Evolutionary conservation across 2,888 invertebrate species (phyloP).

Genomic region (Drosophila kuntzei): DNA sequence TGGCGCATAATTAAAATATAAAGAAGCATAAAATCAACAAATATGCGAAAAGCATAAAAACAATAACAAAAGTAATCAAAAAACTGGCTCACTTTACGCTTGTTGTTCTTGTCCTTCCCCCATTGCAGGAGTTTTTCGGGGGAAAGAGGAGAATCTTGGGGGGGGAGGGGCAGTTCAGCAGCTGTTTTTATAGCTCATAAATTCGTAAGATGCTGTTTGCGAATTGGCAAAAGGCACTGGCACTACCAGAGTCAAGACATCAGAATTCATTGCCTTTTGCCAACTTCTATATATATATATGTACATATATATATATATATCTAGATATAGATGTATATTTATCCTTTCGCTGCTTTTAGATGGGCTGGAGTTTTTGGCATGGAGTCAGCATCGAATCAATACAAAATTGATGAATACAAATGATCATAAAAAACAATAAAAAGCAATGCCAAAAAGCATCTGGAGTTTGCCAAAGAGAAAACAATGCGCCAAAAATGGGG

Average conservation of each 20-base stretch:
- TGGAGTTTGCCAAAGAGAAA: slow-evolving; percentile 54
- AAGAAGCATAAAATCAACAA: slow-evolving; percentile 59
- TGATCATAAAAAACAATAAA: slow-evolving; percentile 82
- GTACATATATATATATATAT: background rate
- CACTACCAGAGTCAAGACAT: slow-evolving; percentile 61
- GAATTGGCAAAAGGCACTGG: slow-evolving; percentile 57
- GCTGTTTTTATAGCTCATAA: slow-evolving; percentile 81
- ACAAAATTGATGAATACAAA: slow-evolving; percentile 81
- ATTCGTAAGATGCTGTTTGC: slow-evolving; percentile 72
- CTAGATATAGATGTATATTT: slow-evolving; percentile 40
- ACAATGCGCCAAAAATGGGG: slow-evolving; percentile 40
- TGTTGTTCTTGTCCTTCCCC: slow-evolving; percentile 31
- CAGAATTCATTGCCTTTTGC: slow-evolving; percentile 71
- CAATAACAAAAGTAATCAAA: slow-evolving; percentile 78
- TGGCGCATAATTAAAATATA: slow-evolving; percentile 65
- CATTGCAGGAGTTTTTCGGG: background rate
- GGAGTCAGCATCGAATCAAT: slow-evolving; percentile 61
- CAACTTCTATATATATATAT: slow-evolving; percentile 24
- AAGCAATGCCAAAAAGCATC: slow-evolving; percentile 74
- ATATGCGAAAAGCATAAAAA: slow-evolving; percentile 68
- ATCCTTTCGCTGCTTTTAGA: slow-evolving; percentile 57
- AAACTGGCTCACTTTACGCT: slow-evolving; percentile 57
- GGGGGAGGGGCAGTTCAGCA: slow-evolving; percentile 38
- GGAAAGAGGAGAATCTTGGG: background rate
- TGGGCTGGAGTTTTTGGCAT: slow-evolving; percentile 35